Conservation (phyloP, 2,113 vertebrate genomes). For the Ictalurus punctatus region DNA sequence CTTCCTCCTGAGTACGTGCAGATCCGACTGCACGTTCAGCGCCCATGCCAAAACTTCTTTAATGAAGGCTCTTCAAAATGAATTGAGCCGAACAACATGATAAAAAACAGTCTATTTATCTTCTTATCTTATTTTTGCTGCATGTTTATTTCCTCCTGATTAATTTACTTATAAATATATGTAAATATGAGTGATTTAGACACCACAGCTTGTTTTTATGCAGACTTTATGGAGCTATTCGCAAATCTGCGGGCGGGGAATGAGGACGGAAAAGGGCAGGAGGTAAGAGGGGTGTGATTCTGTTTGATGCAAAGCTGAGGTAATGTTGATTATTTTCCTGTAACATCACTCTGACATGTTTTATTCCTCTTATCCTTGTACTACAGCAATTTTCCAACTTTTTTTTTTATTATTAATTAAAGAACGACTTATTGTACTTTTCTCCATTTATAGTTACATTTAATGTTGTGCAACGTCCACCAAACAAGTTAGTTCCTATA, state of each 20-base stretch:
- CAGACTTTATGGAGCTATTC: neutral
- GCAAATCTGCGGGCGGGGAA: neutral
- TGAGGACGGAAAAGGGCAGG: neutral
- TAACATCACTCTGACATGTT: neutral
- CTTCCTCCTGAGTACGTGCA: constrained; percentile 16
- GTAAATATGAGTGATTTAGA: neutral
- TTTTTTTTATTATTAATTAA: neutral
- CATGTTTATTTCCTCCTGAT: neutral
- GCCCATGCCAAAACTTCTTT: neutral
- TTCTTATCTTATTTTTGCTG: neutral
- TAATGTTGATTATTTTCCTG: neutral
- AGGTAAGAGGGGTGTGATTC: neutral
- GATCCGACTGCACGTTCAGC: constrained; percentile 20
- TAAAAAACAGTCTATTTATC: constrained; percentile 5
- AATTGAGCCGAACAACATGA: constrained; percentile 4
- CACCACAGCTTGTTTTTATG: neutral
- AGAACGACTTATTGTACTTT: neutral
- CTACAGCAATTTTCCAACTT: too few species aligned
- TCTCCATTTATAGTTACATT: neutral
- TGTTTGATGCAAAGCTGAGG: neutral
- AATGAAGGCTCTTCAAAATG: neutral
- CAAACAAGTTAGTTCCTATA: neutral
- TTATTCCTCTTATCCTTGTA: neutral
- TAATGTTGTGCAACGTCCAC: neutral
- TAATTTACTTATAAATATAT: neutral